phyloP scores from a whole-genome alignment of 2,113 vertebrate genomes.

The Polypterus bichir region DNA sequence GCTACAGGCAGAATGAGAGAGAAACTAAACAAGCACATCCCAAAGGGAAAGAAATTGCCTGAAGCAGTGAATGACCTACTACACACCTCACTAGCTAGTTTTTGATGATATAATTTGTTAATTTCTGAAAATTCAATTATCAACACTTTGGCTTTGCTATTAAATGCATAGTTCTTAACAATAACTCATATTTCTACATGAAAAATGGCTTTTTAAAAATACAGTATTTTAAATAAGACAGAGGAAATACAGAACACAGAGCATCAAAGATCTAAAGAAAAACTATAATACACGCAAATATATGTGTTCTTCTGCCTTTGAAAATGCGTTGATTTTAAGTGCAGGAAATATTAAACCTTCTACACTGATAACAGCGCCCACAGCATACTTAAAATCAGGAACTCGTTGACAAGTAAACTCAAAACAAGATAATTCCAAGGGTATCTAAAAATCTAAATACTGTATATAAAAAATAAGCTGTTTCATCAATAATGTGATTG shows the following conservation, averaged over 20 bases:
- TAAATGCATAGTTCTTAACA: slow-evolving; percentile 33
- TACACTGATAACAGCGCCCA: slow-evolving; percentile 41
- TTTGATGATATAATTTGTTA: slow-evolving; percentile 58
- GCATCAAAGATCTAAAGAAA: no score
- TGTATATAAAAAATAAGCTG: no score
- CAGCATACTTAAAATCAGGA: no score
- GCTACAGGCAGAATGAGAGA: slow-evolving; percentile 67
- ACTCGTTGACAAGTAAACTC: no score
- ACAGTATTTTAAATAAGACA: no score
- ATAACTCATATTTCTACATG: slow-evolving; percentile 46
- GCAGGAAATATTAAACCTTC: slow-evolving; percentile 62
- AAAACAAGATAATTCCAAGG: no score
- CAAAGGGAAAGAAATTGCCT: slow-evolving; percentile 56
- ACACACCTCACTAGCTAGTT: slow-evolving; percentile 39
- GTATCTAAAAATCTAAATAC: no score
- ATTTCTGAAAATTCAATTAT: slow-evolving; percentile 48
- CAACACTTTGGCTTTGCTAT: slow-evolving; percentile 40
- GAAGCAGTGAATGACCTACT: slow-evolving; percentile 67
- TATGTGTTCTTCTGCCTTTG: slow-evolving; percentile 51
- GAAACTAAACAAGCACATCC: slow-evolving; percentile 79
- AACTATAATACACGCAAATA: no score
- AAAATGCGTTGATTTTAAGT: slow-evolving; percentile 80
- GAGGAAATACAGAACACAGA: no score
- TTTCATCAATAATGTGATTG: no score
- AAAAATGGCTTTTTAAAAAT: slow-evolving; percentile 23